Conservation (phyloP, 2,797 vertebrate genomes). For the Rallus crepitans region DNA sequence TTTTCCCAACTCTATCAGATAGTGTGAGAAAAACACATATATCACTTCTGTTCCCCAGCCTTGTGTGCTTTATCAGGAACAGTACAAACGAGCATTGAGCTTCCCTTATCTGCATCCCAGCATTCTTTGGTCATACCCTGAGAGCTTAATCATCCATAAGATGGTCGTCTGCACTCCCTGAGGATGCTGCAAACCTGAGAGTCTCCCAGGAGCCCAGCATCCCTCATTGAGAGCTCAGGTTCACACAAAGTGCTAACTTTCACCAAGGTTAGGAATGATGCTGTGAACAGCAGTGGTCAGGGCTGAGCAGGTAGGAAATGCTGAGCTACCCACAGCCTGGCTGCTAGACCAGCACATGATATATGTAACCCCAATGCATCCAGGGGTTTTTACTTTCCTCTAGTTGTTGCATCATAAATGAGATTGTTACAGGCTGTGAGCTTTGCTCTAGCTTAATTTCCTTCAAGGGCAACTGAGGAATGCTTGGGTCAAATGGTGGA, state of each 20-base stretch:
- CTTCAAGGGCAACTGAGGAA: background rate
- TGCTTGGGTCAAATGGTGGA: background rate
- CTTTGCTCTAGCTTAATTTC: background rate
- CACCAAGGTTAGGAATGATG: background rate
- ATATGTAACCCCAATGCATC: background rate
- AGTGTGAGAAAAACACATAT: background rate
- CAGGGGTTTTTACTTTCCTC: background rate
- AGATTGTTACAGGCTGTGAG: background rate
- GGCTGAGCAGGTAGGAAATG: background rate
- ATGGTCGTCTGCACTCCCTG: background rate
- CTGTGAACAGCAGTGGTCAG: background rate
- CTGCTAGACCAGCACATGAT: background rate
- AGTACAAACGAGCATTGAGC: background rate
- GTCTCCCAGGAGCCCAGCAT: background rate
- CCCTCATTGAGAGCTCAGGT: background rate
- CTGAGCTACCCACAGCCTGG: background rate
- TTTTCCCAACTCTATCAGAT: background rate
- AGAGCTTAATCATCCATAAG: background rate
- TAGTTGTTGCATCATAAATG: background rate
- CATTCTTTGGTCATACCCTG: accelerated
- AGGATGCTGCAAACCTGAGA: background rate
- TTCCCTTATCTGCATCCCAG: background rate
- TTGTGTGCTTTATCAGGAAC: background rate
- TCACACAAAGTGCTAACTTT: background rate
- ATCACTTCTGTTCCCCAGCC: background rate